Evolutionary conservation across 1,140 invertebrate genomes (phyloP), one percentile per base, ranked within the genome.

Genomic region (Diabrotica virgifera): DNA sequence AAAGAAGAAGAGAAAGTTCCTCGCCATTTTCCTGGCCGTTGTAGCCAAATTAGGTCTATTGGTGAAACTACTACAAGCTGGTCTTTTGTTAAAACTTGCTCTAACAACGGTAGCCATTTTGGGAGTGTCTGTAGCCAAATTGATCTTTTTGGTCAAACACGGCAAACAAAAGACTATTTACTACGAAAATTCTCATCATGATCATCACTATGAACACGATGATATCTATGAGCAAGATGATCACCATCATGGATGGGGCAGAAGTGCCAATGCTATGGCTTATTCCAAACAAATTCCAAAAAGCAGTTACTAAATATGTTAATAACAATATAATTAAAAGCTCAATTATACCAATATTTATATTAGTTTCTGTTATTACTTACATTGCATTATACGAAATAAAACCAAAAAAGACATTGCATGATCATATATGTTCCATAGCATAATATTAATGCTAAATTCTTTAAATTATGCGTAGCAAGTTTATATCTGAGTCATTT

Each of bases 181-280:
- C 7, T 62, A 62, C 36, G 60, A 62, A 54, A 62, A 62, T 37
- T 62, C 60, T 12, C 60, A 62, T 50, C 60, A 62, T 13, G 60
- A 62, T 54, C 60, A 62, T 38, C 60, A 62, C 35, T 62, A 62
- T 36, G 60, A 62, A 36, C 60, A 62, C 35, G 59, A 60, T 7
- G 60, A 62, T 54, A 13, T 11, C 24, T 62, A 37, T 36, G 58
- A 51, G 24, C 51, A 54, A 36, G 60, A 54, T 10, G 37, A 62
- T 12, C 60, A 62, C 7, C n/a, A 24, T 24, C 36, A 62, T 6
- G 51, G 52, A 12, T 62, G 60, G 60, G 51, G 51, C 10, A 62
- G 60, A 38, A 62, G 52, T 36, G 51, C 60, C 12, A 46, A 62
- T 11, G 24, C 53, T 62, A 52, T 62, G 52, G 60, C 60, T n/a